These are phyloP conservation scores for Nothoprocta perdicaria DNA, from an alignment of 2,113 vertebrate species.

Conservation along the genomic window DNA sequence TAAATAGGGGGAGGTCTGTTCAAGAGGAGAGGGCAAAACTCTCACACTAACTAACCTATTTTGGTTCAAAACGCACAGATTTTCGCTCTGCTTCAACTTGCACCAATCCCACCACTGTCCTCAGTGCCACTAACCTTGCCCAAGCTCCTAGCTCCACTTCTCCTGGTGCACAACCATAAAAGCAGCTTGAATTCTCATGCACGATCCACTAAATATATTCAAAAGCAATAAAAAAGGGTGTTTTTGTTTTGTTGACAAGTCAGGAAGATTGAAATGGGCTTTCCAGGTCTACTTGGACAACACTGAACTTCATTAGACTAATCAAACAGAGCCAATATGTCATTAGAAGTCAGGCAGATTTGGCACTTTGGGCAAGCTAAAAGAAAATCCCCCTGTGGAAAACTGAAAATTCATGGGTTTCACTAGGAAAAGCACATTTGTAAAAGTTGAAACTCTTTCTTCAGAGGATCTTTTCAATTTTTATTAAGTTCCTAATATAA, in stretches of 20 bases:
- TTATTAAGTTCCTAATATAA: neutral
- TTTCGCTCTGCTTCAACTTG: neutral
- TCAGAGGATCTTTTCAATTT: neutral
- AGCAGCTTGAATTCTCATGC: neutral
- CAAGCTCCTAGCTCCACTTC: neutral
- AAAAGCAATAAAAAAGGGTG: neutral
- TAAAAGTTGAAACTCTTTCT: neutral
- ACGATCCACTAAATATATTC: neutral
- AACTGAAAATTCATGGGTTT: neutral
- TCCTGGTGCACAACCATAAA: neutral
- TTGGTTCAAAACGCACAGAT: neutral
- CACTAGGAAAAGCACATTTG: neutral
- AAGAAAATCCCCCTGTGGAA: neutral
- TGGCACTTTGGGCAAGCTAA: neutral
- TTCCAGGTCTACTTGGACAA: neutral
- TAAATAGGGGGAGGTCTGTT: neutral
- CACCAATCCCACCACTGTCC: neutral
- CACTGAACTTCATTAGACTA: fast-evolving
- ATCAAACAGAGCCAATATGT: neutral
- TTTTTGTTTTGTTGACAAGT: neutral
- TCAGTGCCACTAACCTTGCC: neutral
- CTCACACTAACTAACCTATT: neutral
- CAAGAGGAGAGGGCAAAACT: neutral
- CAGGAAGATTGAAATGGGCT: neutral
- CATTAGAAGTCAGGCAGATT: neutral